Evolutionary conservation across 1,140 invertebrate species (phyloP).

Genomic region (Eulimnadia texana): DNA sequence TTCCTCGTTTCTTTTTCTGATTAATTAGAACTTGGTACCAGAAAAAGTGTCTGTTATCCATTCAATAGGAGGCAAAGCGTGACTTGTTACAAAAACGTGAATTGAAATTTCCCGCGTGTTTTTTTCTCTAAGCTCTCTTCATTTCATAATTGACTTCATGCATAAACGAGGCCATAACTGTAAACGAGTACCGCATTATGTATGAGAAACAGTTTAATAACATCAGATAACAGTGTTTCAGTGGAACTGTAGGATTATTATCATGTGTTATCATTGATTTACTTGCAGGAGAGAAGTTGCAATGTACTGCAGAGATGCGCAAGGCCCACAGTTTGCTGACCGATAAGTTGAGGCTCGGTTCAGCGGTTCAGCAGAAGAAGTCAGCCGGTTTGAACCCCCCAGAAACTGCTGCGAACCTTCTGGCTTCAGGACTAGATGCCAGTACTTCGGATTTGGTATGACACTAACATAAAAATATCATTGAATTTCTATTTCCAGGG

Average conservation of each 20-base stretch:
- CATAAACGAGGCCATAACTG: too few species aligned
- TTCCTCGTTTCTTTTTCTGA: too few species aligned
- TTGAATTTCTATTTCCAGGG: background rate
- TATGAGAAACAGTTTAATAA: too few species aligned
- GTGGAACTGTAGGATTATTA: too few species aligned
- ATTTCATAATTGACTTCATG: too few species aligned
- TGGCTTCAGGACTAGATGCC: constrained; percentile 11
- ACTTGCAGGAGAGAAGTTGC: background rate
- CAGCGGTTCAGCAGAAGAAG: background rate
- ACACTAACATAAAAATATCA: background rate
- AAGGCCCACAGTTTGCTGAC: background rate
- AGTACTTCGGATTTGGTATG: constrained; percentile 8
- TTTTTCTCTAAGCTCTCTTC: too few species aligned
- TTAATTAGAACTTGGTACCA: too few species aligned
- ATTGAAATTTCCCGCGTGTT: background rate
- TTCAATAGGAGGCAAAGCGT: background rate
- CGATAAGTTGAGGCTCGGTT: background rate
- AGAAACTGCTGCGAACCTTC: constrained; percentile 11
- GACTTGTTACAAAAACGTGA: background rate
- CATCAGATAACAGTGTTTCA: too few species aligned
- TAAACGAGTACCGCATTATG: too few species aligned
- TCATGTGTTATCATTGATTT: background rate
- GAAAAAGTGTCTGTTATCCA: too few species aligned
- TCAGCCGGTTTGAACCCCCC: background rate
- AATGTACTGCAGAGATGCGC: background rate